Percentiles rank a stretch among this genome's conserved stretches.
phyloP scores from a whole-genome alignment of 2,797 vertebrate species.

The Pipistrellus pygmaeus region DNA sequence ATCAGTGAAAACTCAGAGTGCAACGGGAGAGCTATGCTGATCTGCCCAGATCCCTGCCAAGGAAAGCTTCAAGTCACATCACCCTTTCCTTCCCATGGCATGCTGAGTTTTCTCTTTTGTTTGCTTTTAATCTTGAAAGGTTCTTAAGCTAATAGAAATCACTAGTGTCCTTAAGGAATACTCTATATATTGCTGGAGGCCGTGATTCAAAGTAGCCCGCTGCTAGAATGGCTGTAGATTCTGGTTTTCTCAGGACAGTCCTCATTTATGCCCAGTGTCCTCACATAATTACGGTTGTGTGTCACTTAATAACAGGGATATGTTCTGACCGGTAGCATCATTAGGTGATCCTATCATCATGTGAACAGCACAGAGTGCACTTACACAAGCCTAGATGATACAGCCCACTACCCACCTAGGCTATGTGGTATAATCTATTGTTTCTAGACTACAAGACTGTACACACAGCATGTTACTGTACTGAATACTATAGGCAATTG shows the following conservation, averaged over 20 bases:
- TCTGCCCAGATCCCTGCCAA: slow-evolving; percentile 60
- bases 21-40: slow-evolving; percentile 33
- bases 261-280: background rate
- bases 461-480: background rate
- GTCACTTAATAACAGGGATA: background rate
- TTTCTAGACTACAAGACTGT: background rate
- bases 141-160: background rate
- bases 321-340: background rate
- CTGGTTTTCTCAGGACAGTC: background rate
- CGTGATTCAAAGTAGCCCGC: background rate
- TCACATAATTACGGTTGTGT: background rate
- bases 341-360: background rate
- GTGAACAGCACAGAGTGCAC: background rate
- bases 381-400: background rate
- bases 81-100: slow-evolving; percentile 34
- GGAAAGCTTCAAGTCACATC: slow-evolving; percentile 55
- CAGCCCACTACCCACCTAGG: background rate
- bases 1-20: background rate
- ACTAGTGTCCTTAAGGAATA: background rate
- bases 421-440: background rate
- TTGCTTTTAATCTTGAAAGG: slow-evolving; percentile 53
- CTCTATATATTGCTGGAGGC: background rate
- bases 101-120: slow-evolving; percentile 36
- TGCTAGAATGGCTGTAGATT: background rate
- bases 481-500: background rate